Evolutionary conservation across 2,113 vertebrate species (phyloP).

Genomic region (Indicator indicator): DNA sequence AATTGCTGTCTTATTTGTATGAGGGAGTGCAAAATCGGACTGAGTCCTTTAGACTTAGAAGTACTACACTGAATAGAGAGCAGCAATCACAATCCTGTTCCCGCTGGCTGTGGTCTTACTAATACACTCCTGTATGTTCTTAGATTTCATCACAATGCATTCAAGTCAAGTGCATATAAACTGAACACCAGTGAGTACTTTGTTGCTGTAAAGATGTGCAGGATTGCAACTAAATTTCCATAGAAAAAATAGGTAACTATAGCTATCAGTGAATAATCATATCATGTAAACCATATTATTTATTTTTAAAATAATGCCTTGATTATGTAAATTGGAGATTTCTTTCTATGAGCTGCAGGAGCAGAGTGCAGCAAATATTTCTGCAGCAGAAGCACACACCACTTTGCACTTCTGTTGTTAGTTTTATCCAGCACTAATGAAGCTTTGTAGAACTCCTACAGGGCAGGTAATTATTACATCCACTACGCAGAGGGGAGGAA

Average conservation of each 20-base stretch:
- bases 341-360: not conserved
- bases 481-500: constrained; percentile 21
- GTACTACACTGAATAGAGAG: not conserved
- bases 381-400: not conserved
- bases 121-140: not conserved
- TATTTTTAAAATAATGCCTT: not conserved
- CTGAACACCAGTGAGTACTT: not conserved
- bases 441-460: constrained; percentile 26
- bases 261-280: not conserved
- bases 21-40: not conserved
- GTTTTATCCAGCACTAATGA: constrained; percentile 5
- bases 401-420: not conserved
- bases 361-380: not conserved
- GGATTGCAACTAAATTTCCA: not conserved
- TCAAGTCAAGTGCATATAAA: not conserved
- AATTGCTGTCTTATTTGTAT: not conserved
- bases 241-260: not conserved
- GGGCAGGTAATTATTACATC: constrained; percentile 33
- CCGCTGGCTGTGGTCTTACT: not conserved
- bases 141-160: not conserved
- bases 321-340: not conserved
- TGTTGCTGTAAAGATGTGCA: not conserved
- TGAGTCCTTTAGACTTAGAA: not conserved
- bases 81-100: not conserved
- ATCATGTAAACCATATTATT: not conserved